phyloP scores from a whole-genome alignment of 2,113 vertebrate species.

The Epinephelus fuscoguttatus region DNA sequence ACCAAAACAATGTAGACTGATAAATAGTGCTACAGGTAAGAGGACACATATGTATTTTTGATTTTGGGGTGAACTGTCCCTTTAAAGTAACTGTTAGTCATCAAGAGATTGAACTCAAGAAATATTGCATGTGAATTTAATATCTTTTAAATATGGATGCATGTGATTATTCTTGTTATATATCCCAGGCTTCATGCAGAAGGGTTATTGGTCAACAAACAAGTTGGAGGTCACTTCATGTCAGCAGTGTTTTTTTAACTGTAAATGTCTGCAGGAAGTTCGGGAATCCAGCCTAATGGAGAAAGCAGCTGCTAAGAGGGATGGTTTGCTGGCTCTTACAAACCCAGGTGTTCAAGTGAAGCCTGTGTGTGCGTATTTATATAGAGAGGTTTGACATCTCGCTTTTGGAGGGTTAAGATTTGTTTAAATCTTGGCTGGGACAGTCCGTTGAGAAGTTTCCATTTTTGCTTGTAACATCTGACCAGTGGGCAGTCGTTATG shows the following conservation, averaged over 20 bases:
- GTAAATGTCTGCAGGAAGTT: slow-evolving; percentile 51
- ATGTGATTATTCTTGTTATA: neutral
- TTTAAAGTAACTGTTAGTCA: neutral
- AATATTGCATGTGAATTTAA: neutral
- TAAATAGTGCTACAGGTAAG: too few relatives aligned
- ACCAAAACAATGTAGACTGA: too few relatives aligned
- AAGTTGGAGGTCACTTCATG: slow-evolving; percentile 18
- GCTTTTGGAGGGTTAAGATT: slow-evolving; percentile 12
- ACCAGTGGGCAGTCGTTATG: slow-evolving; percentile 3
- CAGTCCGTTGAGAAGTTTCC: slow-evolving; percentile 5
- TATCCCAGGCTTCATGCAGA: neutral
- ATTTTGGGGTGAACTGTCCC: too few relatives aligned
- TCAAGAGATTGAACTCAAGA: neutral
- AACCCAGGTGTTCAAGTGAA: slow-evolving; percentile 44
- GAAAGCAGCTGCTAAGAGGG: slow-evolving; percentile 48
- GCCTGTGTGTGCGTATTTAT: slow-evolving; percentile 11
- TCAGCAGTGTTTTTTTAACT: slow-evolving; percentile 36
- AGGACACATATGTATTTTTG: too few relatives aligned
- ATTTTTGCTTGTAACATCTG: slow-evolving; percentile 26
- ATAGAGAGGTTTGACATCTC: slow-evolving; percentile 22
- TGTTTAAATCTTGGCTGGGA: slow-evolving; percentile 48
- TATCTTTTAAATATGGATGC: neutral
- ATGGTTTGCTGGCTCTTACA: slow-evolving; percentile 31
- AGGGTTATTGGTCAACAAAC: slow-evolving; percentile 1
- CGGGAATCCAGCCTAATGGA: slow-evolving; percentile 50